Conservation (phyloP, 1,140 invertebrate genomes). For the Ceratina australensis region DNA sequence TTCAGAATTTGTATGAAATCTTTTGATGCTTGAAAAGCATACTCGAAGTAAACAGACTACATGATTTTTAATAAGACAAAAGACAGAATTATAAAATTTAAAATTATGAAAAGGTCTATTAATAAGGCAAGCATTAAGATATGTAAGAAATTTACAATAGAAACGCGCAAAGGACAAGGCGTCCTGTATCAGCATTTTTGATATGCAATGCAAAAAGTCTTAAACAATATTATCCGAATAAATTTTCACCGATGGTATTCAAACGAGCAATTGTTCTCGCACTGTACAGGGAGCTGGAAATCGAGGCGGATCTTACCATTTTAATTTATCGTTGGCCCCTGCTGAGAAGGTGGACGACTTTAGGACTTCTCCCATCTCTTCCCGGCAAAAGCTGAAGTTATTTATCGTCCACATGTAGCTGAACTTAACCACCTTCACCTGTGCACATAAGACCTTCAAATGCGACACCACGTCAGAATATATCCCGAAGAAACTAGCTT, state of each 20-base stretch:
- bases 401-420: constrained; percentile 99
- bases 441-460: constrained; percentile 78
- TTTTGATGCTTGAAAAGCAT: too few species aligned
- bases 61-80: too few species aligned
- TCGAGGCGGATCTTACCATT: constrained; percentile 87
- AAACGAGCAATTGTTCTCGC: not conserved
- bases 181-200: not conserved
- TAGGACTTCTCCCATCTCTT: constrained; percentile 99
- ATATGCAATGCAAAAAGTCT: constrained; percentile 60
- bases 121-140: too few species aligned
- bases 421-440: constrained; percentile 99
- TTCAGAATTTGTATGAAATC: too few species aligned
- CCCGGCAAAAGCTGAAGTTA: constrained; percentile 99
- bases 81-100: too few species aligned
- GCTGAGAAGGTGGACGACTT: constrained; percentile 99
- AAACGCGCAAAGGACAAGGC: not conserved
- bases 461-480: constrained; percentile 72
- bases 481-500: constrained; percentile 64
- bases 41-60: too few species aligned
- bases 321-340: constrained; percentile 99
- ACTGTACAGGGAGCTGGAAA: not conserved
- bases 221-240: constrained; percentile 44
- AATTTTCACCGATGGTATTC: not conserved
- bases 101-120: too few species aligned
- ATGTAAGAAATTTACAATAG: too few species aligned